Conservation (phyloP, 1,140 invertebrate species). For the Frieseomelitta varia region DNA sequence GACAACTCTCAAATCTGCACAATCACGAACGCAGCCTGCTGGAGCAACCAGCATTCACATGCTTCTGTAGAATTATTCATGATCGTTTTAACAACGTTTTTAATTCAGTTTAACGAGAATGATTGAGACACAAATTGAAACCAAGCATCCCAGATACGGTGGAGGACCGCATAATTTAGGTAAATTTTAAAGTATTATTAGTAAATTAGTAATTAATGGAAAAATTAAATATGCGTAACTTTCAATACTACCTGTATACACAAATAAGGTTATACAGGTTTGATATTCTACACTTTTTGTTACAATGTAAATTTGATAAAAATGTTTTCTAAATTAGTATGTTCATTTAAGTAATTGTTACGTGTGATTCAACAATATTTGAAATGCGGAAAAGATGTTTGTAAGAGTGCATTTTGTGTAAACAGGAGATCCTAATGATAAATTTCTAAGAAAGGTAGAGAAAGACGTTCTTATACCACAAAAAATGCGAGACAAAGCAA, state of each 20-base stretch:
- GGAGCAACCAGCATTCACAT: neutral
- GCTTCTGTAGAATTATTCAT: neutral
- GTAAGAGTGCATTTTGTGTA: conserved; percentile 16
- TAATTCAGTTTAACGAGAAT: neutral
- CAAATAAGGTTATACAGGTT: conserved; percentile 7
- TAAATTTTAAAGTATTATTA: conserved; percentile 63
- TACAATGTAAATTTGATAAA: neutral
- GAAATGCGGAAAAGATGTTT: no score
- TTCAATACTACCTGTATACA: neutral
- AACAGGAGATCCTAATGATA: conserved; percentile 93
- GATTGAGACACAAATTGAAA: conserved; percentile 22
- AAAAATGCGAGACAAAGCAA: conserved; percentile 91
- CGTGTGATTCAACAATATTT: no score
- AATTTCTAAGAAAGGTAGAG: conserved; percentile 91
- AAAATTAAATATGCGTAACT: conserved; percentile 6
- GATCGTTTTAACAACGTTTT: neutral
- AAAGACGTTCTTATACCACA: conserved; percentile 92
- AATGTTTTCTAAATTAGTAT: neutral
- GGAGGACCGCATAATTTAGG: conserved; percentile 84
- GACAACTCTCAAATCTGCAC: conserved; percentile 76
- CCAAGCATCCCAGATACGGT: conserved; percentile 74
- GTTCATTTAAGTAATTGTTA: neutral
- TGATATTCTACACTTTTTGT: conserved; percentile 12
- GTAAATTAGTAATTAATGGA: neutral
- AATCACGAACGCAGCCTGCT: conserved; percentile 69